Evolutionary conservation across 1,140 invertebrate species (phyloP).

Genomic region (Dreissena polymorpha): DNA sequence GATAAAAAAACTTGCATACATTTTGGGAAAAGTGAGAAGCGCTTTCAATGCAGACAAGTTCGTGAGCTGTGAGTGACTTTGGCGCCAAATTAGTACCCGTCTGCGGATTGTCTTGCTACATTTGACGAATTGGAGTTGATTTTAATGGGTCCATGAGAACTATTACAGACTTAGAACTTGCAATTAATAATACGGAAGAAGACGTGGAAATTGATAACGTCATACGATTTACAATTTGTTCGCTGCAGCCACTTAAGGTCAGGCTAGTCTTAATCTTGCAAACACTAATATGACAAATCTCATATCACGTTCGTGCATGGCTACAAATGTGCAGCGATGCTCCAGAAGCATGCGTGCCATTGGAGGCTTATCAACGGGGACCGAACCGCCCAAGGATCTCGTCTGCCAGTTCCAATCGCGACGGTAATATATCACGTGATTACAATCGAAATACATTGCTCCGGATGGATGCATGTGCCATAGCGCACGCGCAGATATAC

Average conservation of each 20-base stretch:
- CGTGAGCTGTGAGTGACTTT: no score
- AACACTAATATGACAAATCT: conserved; percentile 51
- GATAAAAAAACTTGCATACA: no score
- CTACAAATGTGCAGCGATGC: conserved; percentile 35
- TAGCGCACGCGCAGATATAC: conserved; percentile 51
- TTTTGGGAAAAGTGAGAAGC: no score
- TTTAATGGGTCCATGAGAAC: conserved; percentile 21
- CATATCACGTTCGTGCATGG: conserved; percentile 26
- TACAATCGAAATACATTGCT: conserved; percentile 46
- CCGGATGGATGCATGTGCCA: conserved; percentile 54
- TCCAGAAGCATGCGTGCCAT: conserved; percentile 19
- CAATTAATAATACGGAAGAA: conserved; percentile 46
- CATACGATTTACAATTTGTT: background rate
- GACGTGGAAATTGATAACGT: conserved; percentile 33
- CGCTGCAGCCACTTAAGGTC: conserved; percentile 23
- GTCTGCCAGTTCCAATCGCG: conserved; percentile 49
- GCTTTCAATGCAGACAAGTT: no score
- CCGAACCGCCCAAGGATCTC: background rate
- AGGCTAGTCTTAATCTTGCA: conserved; percentile 39
- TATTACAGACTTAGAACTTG: conserved; percentile 28
- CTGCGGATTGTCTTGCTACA: no score
- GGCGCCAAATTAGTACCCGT: no score
- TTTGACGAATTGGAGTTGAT: conserved; percentile 23
- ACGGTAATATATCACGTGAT: conserved; percentile 50
- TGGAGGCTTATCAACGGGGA: conserved; percentile 16